phyloP scores from a whole-genome alignment of 2,797 vertebrate genomes.

The Squalus acanthias region DNA sequence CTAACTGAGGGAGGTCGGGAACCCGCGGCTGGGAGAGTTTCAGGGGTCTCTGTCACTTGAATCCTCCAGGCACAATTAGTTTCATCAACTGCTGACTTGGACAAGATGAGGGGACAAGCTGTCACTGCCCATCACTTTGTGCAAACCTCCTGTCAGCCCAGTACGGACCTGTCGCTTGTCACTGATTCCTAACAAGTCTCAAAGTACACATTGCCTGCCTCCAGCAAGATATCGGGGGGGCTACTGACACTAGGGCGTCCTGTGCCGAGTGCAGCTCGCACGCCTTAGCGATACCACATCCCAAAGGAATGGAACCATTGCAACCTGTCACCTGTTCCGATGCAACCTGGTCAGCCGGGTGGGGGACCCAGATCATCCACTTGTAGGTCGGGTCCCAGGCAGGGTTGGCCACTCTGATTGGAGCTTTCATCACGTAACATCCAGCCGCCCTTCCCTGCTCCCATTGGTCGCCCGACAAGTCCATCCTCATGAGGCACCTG shows the following conservation, averaged over 20 bases:
- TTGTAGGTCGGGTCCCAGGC: not conserved
- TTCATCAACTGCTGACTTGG: not conserved
- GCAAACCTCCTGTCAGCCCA: not conserved
- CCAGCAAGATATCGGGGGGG: not conserved
- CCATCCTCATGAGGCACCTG: too few relatives aligned
- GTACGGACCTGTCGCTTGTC: not conserved
- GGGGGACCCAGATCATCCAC: too few relatives aligned
- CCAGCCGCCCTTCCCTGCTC: too few relatives aligned
- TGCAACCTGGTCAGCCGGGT: too few relatives aligned
- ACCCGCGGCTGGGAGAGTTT: not conserved
- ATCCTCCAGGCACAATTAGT: not conserved
- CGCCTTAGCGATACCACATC: not conserved
- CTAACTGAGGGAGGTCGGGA: not conserved
- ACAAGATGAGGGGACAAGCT: not conserved
- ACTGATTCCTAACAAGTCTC: not conserved
- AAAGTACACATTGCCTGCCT: not conserved
- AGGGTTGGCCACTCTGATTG: not conserved
- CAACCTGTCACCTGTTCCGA: not conserved
- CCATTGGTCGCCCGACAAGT: too few relatives aligned
- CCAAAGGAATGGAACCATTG: too few relatives aligned
- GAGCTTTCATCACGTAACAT: too few relatives aligned
- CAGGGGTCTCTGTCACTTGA: not conserved
- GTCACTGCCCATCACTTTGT: not conserved
- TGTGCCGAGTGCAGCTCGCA: not conserved
- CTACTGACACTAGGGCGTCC: not conserved